Base-by-base conservation (phyloP, 1,140 invertebrate species). In the Drosophila orosa region DNA sequence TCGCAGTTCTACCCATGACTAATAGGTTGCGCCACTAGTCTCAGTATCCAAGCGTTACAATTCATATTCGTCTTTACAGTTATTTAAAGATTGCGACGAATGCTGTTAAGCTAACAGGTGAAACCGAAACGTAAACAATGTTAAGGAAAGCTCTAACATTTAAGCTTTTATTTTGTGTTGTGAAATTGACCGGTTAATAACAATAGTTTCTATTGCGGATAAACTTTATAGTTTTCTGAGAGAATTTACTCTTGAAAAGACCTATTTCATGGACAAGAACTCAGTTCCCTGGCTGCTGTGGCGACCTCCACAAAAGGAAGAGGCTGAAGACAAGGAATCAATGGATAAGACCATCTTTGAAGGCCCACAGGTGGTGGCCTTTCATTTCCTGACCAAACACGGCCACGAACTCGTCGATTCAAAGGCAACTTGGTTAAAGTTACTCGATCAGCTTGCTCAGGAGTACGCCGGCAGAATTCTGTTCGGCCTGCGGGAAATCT, bases 381-480 rank as follows among this genome's bases (percentile, higher is more conserved):
- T 81, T 29, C 61, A 78, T 44, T 63, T 63, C 10, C 44, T 78
- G 48, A n/a, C 12, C 0, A 39, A 37, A 2, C 47, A 63, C 35
- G 40, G 29, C 6, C 44, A 59, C 6, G 13, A 55, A 1, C 24
- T 63, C 5, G 10, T 48, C n/a, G 0, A 27, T 31, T 35, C 19
- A 6, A 54, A 24, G 10, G 4, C 15, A 6, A 63, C 59, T 22
- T 82, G 79, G 79, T 24, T 67, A 3, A 33, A 42, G 1, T 9
- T 68, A 13, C 10, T 74, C 22, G 61, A 63, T 0, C 45, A 59
- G 24, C 3, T 81, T 24, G 62, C 55, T 3, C 24, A 29, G 27
- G 61, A 81, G 25, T 81, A 63, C 39, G 25, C 17, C 9, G 78
- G 68, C 0, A 57, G 61, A 0, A 67, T 81, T 6, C n/a, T 33